Conservation (phyloP, 2,113 vertebrate species). For the Connochaetes taurinus region DNA sequence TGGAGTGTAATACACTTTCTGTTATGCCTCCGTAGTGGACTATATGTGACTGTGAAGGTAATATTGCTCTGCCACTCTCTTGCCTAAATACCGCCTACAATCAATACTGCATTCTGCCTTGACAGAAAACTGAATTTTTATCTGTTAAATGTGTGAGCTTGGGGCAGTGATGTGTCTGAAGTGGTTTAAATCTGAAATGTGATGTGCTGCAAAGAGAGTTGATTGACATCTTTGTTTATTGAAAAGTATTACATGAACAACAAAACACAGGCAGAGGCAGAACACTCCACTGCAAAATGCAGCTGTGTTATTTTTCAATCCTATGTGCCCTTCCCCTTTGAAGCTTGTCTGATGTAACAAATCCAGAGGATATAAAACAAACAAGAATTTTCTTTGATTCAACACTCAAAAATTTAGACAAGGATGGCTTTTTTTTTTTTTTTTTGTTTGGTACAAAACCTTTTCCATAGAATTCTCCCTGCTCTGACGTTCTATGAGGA, state of each 20-base stretch:
- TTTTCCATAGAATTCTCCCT: background rate
- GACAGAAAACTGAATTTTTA: slow-evolving; percentile 87
- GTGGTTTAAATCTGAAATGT: slow-evolving; percentile 84
- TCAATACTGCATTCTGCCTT: slow-evolving; percentile 83
- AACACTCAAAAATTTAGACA: slow-evolving; percentile 76
- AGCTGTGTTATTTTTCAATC: slow-evolving; percentile 82
- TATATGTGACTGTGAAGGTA: slow-evolving; percentile 71
- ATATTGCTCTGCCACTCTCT: slow-evolving; percentile 74
- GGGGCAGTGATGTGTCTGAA: slow-evolving; percentile 85
- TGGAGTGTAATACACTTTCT: slow-evolving; percentile 63
- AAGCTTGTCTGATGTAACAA: slow-evolving; percentile 83
- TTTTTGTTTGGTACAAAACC: slow-evolving; percentile 32
- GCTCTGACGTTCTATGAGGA: background rate
- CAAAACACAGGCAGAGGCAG: slow-evolving; percentile 78
- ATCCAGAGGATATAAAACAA: slow-evolving; percentile 77
- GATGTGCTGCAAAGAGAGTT: slow-evolving; percentile 82
- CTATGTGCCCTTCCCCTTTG: slow-evolving; percentile 80
- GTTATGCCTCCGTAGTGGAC: slow-evolving; percentile 54
- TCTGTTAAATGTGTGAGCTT: slow-evolving; percentile 85
- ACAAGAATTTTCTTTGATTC: slow-evolving; percentile 77
- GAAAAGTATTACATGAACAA: slow-evolving; percentile 87
- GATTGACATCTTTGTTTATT: slow-evolving; percentile 90
- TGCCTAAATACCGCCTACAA: slow-evolving; percentile 80
- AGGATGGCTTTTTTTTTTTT: slow-evolving; percentile 14
- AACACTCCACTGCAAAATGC: slow-evolving; percentile 76